Evolutionary conservation across 2,113 vertebrate species (phyloP).

Genomic region (Perognathus longimembris): DNA sequence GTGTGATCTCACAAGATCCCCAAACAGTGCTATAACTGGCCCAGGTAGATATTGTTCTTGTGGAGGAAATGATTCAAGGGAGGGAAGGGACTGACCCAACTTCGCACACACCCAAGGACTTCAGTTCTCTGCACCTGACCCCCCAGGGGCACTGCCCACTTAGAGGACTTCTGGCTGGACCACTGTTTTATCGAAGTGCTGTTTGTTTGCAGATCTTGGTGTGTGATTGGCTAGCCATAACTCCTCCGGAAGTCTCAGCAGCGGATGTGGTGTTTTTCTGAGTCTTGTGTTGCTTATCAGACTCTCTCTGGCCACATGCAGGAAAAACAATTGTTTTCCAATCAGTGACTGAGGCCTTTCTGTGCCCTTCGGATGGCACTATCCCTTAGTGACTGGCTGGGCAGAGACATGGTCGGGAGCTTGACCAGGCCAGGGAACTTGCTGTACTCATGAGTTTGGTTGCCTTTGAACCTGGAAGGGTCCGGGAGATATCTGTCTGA

Average conservation of each 20-base stretch:
- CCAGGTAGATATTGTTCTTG: neutral
- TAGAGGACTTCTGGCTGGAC: neutral
- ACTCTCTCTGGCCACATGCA: neutral
- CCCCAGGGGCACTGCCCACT: neutral
- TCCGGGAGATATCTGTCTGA: neutral
- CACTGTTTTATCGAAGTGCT: neutral
- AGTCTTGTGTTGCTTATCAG: neutral
- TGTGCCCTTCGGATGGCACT: neutral
- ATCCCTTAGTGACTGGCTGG: neutral
- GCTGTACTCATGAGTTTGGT: neutral
- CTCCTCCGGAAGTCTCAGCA: neutral
- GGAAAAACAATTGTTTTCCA: neutral
- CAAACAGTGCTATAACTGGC: neutral
- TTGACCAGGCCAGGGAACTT: neutral
- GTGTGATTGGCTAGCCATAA: neutral
- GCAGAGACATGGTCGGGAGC: neutral
- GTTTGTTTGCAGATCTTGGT: neutral
- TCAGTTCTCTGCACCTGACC: neutral
- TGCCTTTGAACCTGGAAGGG: neutral
- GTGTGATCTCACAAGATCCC: neutral
- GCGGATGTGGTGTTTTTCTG: neutral
- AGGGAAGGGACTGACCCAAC: neutral
- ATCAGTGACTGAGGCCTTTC: neutral
- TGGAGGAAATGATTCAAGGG: neutral
- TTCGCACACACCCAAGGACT: neutral